Evolutionary conservation across 1,140 invertebrate species (phyloP).

Genomic region (Drosophila prosaltans): DNA sequence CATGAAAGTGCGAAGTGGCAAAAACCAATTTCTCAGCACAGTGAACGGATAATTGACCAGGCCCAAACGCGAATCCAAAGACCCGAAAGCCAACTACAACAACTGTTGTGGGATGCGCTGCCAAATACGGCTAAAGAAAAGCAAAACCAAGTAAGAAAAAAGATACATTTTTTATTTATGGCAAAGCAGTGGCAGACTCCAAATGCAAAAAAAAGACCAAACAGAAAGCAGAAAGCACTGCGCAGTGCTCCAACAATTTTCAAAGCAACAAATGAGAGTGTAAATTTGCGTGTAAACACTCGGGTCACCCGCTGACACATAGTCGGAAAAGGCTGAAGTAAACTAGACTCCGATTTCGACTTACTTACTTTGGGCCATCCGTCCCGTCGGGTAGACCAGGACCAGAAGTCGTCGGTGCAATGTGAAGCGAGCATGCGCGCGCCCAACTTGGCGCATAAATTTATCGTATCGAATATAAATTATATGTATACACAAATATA

Average conservation of each 20-base stretch:
- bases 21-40: slow-evolving; percentile 81
- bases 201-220: slow-evolving; percentile 48
- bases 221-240: slow-evolving; percentile 21
- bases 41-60: slow-evolving; percentile 72
- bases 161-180: slow-evolving; percentile 64
- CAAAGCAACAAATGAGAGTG: slow-evolving; percentile 82
- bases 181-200: slow-evolving; percentile 63
- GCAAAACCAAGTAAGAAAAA: not conserved
- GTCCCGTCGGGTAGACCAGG: slow-evolving; percentile 54
- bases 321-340: slow-evolving; percentile 50
- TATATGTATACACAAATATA: slow-evolving; percentile 49
- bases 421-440: slow-evolving; percentile 55
- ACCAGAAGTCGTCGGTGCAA: slow-evolving; percentile 41
- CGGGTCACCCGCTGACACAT: slow-evolving; percentile 82
- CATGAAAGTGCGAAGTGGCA: slow-evolving; percentile 80
- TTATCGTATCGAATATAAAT: slow-evolving; percentile 81
- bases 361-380: not conserved
- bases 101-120: slow-evolving; percentile 77
- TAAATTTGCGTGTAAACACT: slow-evolving; percentile 83
- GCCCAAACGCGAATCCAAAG: slow-evolving; percentile 39
- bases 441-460: slow-evolving; percentile 76
- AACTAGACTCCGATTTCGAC: slow-evolving; percentile 48
- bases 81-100: slow-evolving; percentile 24
- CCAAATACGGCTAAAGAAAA: slow-evolving; percentile 64
- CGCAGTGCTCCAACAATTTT: slow-evolving; percentile 59